These are phyloP conservation scores for Aleiodes testaceus DNA, from an alignment of 2,888 invertebrate genomes.

Conservation along the genomic window DNA sequence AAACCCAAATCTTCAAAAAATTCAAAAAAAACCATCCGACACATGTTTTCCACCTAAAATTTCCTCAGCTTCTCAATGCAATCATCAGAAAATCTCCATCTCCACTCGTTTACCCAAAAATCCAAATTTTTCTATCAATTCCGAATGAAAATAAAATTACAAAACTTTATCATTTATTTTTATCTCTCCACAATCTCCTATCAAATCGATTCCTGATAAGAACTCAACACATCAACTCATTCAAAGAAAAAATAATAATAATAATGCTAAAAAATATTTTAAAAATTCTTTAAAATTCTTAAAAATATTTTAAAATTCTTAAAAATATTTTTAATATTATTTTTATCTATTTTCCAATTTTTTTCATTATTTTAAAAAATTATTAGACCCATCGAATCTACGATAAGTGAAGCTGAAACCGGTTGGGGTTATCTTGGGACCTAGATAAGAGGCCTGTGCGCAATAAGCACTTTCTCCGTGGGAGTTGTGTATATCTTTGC, in stretches of 20 bases:
- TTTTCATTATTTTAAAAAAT: neutral
- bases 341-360: neutral
- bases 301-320: neutral
- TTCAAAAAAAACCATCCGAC: no score
- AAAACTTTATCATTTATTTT: constrained; percentile 21
- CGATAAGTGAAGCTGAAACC: neutral
- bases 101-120: no score
- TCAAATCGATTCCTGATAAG: constrained; percentile 24
- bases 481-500: constrained; percentile 28
- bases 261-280: neutral
- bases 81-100: no score
- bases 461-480: constrained; percentile 38
- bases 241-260: neutral
- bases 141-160: no score
- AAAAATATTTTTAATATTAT: neutral
- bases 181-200: constrained; percentile 4
- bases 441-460: constrained; percentile 11
- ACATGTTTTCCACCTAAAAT: no score
- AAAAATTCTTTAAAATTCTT: neutral
- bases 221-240: neutral
- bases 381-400: constrained; percentile 7
- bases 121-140: no score
- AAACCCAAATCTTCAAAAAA: no score
- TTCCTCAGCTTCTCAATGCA: no score
- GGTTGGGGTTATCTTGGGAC: constrained; percentile 27